A percentile compares a stretch with the other conserved stretches of the same genome.
phyloP scores from a whole-genome alignment of 2,113 vertebrate species.

The Chaetodon auriga region DNA sequence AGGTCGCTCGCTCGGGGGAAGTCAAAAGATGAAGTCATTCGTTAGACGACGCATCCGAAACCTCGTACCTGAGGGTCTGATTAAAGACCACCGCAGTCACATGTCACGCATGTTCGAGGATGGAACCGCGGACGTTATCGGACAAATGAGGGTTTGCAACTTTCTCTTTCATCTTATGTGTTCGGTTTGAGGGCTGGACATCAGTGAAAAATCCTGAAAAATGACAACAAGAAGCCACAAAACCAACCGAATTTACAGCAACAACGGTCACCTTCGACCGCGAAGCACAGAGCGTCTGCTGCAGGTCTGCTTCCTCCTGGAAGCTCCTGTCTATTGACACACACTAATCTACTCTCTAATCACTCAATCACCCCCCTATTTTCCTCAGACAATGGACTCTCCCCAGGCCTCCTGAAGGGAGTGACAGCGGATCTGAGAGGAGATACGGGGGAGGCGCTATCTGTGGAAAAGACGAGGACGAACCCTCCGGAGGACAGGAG shows the following conservation, averaged over 20 bases:
- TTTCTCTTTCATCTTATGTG: background rate
- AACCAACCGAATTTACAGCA: background rate
- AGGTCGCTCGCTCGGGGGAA: constrained; percentile 68
- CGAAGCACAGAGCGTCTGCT: background rate
- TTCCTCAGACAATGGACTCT: constrained; percentile 70
- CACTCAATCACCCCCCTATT: constrained; percentile 60
- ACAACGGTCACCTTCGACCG: constrained; percentile 6
- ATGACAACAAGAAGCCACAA: background rate
- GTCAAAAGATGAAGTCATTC: constrained; percentile 66
- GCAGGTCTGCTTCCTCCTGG: background rate
- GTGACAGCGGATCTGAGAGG: constrained; percentile 59
- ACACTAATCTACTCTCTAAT: constrained; percentile 69
- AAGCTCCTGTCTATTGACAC: constrained; percentile 35
- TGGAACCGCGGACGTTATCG: background rate
- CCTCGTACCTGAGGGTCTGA: constrained; percentile 38
- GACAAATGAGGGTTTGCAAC: background rate
- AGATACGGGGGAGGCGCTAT: constrained; percentile 51
- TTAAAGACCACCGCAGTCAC: constrained; percentile 43
- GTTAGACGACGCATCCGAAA: constrained; percentile 52
- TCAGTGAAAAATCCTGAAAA: background rate
- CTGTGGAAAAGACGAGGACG: constrained; percentile 4
- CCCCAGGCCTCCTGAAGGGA: constrained; percentile 23
- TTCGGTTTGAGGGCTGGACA: background rate
- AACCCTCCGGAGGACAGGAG: constrained; percentile 35
- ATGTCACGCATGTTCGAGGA: background rate